Conservation (phyloP, 2,888 invertebrate genomes). For the Bedellia somnulentella region DNA sequence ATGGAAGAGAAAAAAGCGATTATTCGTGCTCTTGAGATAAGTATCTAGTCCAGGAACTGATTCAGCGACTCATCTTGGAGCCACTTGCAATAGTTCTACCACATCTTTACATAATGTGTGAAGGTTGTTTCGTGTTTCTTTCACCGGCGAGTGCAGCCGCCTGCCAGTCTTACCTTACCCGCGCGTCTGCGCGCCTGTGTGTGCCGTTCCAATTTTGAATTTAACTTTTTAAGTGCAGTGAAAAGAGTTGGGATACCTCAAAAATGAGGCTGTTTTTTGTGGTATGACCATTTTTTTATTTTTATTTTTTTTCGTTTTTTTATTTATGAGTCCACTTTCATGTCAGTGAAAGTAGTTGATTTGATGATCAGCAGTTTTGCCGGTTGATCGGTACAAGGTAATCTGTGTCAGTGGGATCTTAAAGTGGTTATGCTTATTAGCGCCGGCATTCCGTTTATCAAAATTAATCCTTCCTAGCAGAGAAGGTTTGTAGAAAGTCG, state of each 20-base stretch:
- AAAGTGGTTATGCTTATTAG: slow-evolving; percentile 1
- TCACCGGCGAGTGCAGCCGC: slow-evolving; percentile 26
- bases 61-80: background rate
- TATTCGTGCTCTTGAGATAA: slow-evolving; percentile 1
- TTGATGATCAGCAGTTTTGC: slow-evolving; percentile 20
- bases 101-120: slow-evolving; percentile 19
- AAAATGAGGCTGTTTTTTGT: slow-evolving; percentile 53
- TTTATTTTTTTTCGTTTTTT: slow-evolving; percentile 9
- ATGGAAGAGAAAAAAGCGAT: too few species aligned
- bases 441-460: background rate
- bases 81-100: slow-evolving; percentile 1
- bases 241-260: slow-evolving; percentile 31
- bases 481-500: too few species aligned
- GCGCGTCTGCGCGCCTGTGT: slow-evolving; percentile 49
- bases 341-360: slow-evolving; percentile 32
- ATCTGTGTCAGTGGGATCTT: slow-evolving; percentile 5
- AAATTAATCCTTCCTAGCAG: background rate
- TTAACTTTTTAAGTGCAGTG: slow-evolving; percentile 34
- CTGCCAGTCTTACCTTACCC: slow-evolving; percentile 35
- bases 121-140: slow-evolving; percentile 47
- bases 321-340: slow-evolving; percentile 25
- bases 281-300: slow-evolving; percentile 27
- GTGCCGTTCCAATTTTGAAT: slow-evolving; percentile 23
- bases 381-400: slow-evolving; percentile 8
- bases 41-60: slow-evolving; percentile 5